Base-by-base conservation (phyloP, 2,113 vertebrate genomes). In the Festucalex cinctus region DNA sequence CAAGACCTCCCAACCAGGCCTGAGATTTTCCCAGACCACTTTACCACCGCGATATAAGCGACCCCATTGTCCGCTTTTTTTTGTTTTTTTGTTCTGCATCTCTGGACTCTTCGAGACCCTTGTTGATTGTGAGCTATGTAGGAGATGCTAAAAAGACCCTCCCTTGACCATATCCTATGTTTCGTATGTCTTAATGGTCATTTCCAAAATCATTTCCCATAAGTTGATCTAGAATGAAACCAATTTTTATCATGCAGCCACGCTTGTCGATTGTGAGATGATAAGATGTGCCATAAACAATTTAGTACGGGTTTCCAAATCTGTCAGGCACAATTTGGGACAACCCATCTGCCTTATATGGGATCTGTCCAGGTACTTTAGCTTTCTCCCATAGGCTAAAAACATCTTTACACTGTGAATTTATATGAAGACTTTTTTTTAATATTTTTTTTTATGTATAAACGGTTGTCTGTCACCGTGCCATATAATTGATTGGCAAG, bases 21-120 rank as follows among this genome's bases (percentile, higher is more conserved):
- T 10, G 14, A 81, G 75, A 81, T 73, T 86, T 88, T 90, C 88
- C 88, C 88, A 88, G 88, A 90, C 85, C 84, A 86, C 88, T 90
- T 77, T 66, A 81, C 66, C 57, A 75, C 76, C 10, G 71, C 63
- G 22, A 44, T 75, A 90, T 85, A 87, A 86, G 83, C 60, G 68
- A 9, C 1, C 48, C 73, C 75, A 78, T 90, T 90, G 86, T 90
- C 74, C 82, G 6, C 17, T 35, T n/a, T 75, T 66, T 75, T n/a
- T n/a, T 32, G 28, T 75, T 81, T 83, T 75, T 58, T 68, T 54
- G 51, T 17, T 32, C 17, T 1, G 60, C 41, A 64, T 73, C 64
- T 79, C 73, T 67, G 78, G 66, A 80, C 70, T 80, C 76, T 51
- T 70, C 69, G 53, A 81, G 77, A 41, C 48, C 58, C 75, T 43